Evolutionary conservation across 2,113 vertebrate genomes (phyloP).

Genomic region (Callaeas wilsoni): DNA sequence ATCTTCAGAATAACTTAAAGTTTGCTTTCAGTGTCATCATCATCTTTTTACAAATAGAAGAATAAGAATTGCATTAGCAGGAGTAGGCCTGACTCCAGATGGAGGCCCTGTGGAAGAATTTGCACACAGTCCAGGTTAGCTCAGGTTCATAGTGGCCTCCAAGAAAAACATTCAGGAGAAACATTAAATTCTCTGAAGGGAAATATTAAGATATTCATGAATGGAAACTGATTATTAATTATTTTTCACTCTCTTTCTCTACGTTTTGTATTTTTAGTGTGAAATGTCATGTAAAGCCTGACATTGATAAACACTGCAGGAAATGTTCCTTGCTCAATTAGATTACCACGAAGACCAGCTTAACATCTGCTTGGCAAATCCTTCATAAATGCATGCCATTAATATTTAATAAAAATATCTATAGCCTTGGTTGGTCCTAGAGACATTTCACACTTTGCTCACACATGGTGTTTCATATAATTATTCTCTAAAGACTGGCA

Average conservation of each 20-base stretch:
- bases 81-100: conserved; percentile 55
- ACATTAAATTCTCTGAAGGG: conserved; percentile 65
- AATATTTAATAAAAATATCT: conserved; percentile 78
- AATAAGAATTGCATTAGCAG: conserved; percentile 39
- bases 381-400: conserved; percentile 64
- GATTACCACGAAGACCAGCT: conserved; percentile 63
- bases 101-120: conserved; percentile 64
- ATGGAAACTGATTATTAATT: conserved; percentile 75
- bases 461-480: conserved; percentile 64
- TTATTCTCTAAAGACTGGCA: conserved; percentile 58
- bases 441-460: conserved; percentile 71
- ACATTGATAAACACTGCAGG: conserved; percentile 78
- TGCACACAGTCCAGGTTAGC: conserved; percentile 63
- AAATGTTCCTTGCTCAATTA: conserved; percentile 75
- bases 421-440: conserved; percentile 57
- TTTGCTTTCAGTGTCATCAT: conserved; percentile 34
- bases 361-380: conserved; percentile 74
- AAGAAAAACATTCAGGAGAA: conserved; percentile 76
- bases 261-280: conserved; percentile 69
- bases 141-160: conserved; percentile 52
- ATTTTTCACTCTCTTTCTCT: conserved; percentile 48
- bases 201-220: conserved; percentile 71
- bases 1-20: conserved; percentile 42
- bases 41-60: conserved; percentile 61
- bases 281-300: conserved; percentile 70